A percentile compares a stretch with the other conserved stretches of the same genome.
These are phyloP conservation scores for Lepidocyrtinus sp. DNA, from an alignment of 2,888 invertebrate species.

Conservation along the genomic window DNA sequence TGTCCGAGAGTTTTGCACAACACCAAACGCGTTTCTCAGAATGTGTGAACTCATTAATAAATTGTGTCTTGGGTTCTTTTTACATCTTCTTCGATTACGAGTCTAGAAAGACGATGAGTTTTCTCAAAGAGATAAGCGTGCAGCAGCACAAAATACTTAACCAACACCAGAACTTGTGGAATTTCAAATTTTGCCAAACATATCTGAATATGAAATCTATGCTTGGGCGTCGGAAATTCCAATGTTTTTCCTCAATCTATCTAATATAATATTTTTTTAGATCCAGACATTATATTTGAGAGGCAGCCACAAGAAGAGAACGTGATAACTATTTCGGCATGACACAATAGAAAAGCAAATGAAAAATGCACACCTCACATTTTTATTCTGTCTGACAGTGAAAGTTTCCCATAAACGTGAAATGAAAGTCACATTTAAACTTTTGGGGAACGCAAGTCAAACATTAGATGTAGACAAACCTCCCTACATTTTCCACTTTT, in stretches of 20 bases:
- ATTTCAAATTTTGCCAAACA: neutral
- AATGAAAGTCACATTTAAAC: too few species aligned
- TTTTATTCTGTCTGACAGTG: too few species aligned
- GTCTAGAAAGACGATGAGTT: too few species aligned
- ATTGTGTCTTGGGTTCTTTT: neutral
- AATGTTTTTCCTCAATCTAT: too few species aligned
- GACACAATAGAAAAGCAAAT: neutral
- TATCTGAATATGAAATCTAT: neutral
- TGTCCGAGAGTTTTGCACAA: conserved; percentile 30
- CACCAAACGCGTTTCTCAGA: neutral
- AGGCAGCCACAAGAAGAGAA: neutral
- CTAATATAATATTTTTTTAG: neutral
- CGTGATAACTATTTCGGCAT: neutral
- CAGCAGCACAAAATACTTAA: too few species aligned
- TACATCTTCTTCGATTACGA: neutral
- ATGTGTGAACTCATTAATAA: neutral
- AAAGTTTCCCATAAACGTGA: too few species aligned
- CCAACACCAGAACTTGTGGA: neutral
- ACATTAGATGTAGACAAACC: too few species aligned
- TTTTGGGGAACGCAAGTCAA: too few species aligned
- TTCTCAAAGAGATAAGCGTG: too few species aligned
- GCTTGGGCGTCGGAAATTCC: neutral
- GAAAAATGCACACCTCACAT: neutral
- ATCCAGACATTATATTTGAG: neutral
- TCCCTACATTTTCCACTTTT: too few species aligned